Percentiles rank a stretch among this genome's conserved stretches.
These are phyloP conservation scores for Littorina saxatilis DNA, from an alignment of 1,140 invertebrate genomes.

Conservation along the genomic window DNA sequence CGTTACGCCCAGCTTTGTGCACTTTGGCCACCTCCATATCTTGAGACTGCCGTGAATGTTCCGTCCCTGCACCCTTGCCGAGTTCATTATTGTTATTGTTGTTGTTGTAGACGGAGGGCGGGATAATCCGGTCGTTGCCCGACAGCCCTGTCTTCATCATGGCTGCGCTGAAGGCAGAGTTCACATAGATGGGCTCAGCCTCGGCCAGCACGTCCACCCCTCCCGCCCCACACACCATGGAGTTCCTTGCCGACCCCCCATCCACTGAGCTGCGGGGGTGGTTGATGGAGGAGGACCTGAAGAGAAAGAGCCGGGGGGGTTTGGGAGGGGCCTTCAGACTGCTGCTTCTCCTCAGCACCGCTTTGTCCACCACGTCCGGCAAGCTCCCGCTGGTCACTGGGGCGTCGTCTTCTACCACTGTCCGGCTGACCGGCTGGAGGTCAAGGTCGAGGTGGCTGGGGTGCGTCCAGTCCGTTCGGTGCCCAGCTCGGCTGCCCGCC, in stretches of 20 bases:
- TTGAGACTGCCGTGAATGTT: too few species aligned
- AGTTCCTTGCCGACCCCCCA: conserved; percentile 51
- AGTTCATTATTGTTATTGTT: conserved; percentile 27
- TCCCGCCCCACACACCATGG: conserved; percentile 44
- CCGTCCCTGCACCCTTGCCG: neutral
- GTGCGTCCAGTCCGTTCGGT: conserved; percentile 14
- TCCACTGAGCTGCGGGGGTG: conserved; percentile 51
- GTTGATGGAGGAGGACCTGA: conserved; percentile 63
- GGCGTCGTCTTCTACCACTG: neutral
- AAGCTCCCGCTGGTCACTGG: conserved; percentile 34
- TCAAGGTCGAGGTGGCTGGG: conserved; percentile 23
- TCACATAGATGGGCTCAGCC: conserved; percentile 35
- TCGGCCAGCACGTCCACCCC: conserved; percentile 16
- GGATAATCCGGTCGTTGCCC: conserved; percentile 32
- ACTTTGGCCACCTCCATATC: conserved; percentile 2
- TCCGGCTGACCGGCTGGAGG: neutral
- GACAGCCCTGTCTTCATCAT: conserved; percentile 34
- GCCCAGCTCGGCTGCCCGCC: conserved; percentile 52
- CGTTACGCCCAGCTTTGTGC: neutral
- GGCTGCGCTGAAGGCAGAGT: conserved; percentile 23
- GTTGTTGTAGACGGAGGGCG: conserved; percentile 32
- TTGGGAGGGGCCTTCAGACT: conserved; percentile 66
- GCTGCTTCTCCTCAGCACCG: conserved; percentile 50
- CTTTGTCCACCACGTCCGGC: conserved; percentile 59
- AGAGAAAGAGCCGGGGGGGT: conserved; percentile 64